Conservation (phyloP, 2,113 vertebrate genomes). For the Stegastes partitus region DNA sequence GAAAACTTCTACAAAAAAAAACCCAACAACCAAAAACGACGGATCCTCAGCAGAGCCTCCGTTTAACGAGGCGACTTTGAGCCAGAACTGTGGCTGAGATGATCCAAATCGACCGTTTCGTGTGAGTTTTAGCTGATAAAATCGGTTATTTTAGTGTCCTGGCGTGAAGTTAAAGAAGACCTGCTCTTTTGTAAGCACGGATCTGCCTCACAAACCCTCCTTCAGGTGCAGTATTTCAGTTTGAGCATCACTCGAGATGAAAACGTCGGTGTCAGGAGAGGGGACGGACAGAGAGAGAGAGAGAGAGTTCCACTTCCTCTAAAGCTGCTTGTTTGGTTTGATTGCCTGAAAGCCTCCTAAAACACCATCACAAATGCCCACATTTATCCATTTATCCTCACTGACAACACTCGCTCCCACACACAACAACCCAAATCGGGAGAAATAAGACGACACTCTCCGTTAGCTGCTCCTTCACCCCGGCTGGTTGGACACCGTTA, state of each 20-base stretch:
- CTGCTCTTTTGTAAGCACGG: conserved; percentile 9
- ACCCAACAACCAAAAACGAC: not conserved
- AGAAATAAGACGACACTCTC: conserved; percentile 53
- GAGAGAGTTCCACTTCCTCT: conserved; percentile 40
- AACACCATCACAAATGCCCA: conserved; percentile 46
- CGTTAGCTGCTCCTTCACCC: conserved; percentile 56
- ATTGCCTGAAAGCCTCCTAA: conserved; percentile 71
- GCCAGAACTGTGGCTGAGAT: not conserved
- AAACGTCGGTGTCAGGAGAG: conserved; percentile 43
- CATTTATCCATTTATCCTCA: conserved; percentile 52
- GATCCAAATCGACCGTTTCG: not conserved
- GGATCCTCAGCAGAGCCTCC: conserved; percentile 10
- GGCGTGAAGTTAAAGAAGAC: not conserved
- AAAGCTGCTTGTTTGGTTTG: conserved; percentile 76
- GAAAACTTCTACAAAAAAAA: not conserved
- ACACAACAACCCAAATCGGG: conserved; percentile 20
- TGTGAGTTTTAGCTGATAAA: conserved; percentile 6
- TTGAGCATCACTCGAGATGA: conserved; percentile 39
- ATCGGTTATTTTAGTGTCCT: not conserved
- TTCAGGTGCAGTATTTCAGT: conserved; percentile 43
- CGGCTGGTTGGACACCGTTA: conserved; percentile 40
- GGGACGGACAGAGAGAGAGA: conserved; percentile 13
- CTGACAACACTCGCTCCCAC: conserved; percentile 33
- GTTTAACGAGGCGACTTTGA: not conserved
- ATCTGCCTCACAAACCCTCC: conserved; percentile 8